Evolutionary conservation across 2,113 vertebrate species (phyloP), one percentile per base, ranked within the genome.

Genomic region (Podocnemis expansa): DNA sequence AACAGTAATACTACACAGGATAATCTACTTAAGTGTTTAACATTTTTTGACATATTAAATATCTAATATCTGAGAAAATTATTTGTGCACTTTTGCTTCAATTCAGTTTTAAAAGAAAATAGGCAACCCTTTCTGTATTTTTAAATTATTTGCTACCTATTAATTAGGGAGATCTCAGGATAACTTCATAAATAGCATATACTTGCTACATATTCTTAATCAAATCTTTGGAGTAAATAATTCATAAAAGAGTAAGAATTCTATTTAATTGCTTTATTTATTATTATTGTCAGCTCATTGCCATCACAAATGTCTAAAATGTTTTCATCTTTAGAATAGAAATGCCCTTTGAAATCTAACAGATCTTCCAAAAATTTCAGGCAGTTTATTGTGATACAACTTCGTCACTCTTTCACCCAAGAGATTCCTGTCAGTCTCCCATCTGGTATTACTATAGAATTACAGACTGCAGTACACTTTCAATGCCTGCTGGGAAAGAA

Each of bases 271-370:
- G 82, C 86, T 67, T 49, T 63, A 43, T 58, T 82, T 88, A 94
- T 76, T 95, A 94, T 43, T n/a, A 80, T 34, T 90, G 82, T 87
- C 86, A 87, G 78, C 95, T 78, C 82, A 49, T 87, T 93, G 76
- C 60, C 85, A 96, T 95, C 81, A 94, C 78, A 93, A 96, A 88
- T 91, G 63, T 89, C 47, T 96, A 85, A 87, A 89, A 82, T 29
- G 19, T 78, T 98, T 98, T 97, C 41, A 96, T 93, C 94, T 96
- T 93, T 70, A 91, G 95, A 96, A 80, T 63, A 41, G 93, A 95
- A 92, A 90, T 43, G 91, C 91, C 94, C 92, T 98, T 97, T 94
- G 83, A 97, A 98, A 98, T 96, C 94, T 97, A 97, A 90, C 67
- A 93, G 90, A 94, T 75, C 91, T 97, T 94, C 96, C 89, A 90